Percentiles rank a stretch among this genome's conserved stretches.
Conservation (phyloP, 2,888 invertebrate species). For the Drosophila trichaetosa region DNA sequence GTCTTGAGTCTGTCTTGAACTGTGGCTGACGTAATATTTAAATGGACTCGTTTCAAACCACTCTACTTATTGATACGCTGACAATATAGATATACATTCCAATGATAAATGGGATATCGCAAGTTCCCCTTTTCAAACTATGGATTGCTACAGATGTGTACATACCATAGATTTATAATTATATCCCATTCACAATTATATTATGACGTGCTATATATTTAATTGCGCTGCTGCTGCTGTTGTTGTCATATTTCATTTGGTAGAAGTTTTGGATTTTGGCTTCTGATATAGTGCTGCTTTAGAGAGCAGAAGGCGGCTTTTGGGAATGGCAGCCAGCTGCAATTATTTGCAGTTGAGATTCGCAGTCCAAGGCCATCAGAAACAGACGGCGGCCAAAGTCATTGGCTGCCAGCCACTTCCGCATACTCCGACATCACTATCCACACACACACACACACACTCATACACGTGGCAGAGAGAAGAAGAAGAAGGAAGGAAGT, state of each 20-base stretch:
- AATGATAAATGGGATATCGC: neutral
- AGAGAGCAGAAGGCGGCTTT: slow-evolving; percentile 3
- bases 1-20: neutral
- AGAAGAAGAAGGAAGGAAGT: neutral
- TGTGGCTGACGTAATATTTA: neutral
- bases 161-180: neutral
- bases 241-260: slow-evolving; percentile 13
- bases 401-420: slow-evolving; percentile 51
- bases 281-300: slow-evolving; percentile 1
- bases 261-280: slow-evolving; percentile 16
- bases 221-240: slow-evolving; percentile 1
- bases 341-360: slow-evolving; percentile 74
- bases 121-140: neutral
- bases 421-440: slow-evolving; percentile 15
- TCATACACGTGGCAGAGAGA: slow-evolving; percentile 2
- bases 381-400: slow-evolving; percentile 71
- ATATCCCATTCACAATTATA: neutral
- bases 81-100: neutral
- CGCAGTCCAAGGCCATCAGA: slow-evolving; percentile 70
- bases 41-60: neutral
- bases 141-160: neutral
- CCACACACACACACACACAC: slow-evolving; percentile 8
- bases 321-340: slow-evolving; percentile 60
- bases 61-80: neutral
- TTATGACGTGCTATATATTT: slow-evolving; percentile 7